phyloP scores from a whole-genome alignment of 2,113 vertebrate genomes.

The Tupaia tana region DNA sequence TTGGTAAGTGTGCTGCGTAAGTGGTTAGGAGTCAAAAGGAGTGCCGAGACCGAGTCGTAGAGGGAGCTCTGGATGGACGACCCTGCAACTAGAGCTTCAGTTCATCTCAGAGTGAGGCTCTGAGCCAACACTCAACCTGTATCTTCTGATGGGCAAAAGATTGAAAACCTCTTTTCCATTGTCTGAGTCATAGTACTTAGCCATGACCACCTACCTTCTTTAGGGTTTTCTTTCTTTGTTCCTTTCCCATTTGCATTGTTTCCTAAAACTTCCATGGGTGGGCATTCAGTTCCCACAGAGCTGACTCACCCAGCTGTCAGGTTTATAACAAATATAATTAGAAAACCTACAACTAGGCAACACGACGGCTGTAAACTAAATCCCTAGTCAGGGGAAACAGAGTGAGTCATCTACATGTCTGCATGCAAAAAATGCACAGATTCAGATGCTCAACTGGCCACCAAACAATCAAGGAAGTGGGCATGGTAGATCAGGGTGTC shows the following conservation, averaged over 20 bases:
- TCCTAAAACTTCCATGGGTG: constrained; percentile 49
- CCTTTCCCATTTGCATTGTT: constrained; percentile 48
- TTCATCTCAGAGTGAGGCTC: background rate
- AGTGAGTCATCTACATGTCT: constrained; percentile 57
- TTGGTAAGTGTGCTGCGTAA: constrained; percentile 23
- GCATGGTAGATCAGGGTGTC: fast-evolving
- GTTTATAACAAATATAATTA: constrained; percentile 69
- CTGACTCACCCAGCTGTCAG: constrained; percentile 71
- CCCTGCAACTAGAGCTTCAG: no score
- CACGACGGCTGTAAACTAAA: constrained; percentile 49
- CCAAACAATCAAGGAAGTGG: background rate
- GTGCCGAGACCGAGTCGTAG: background rate
- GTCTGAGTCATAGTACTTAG: constrained; percentile 5
- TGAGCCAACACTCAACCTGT: background rate
- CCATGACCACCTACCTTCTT: constrained; percentile 9
- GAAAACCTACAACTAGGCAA: constrained; percentile 58
- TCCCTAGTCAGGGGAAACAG: constrained; percentile 49
- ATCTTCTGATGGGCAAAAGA: background rate
- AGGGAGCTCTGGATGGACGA: background rate
- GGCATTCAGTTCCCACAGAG: constrained; percentile 48
- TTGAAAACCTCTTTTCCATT: background rate
- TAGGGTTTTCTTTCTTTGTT: constrained; percentile 8
- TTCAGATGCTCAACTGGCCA: background rate
- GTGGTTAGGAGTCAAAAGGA: background rate
- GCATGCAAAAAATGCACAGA: background rate